A percentile compares a stretch with the other conserved stretches of the same genome.
Evolutionary conservation across 2,888 invertebrate genomes (phyloP).

Genomic region (Aphelenchoides bicaudatus): DNA sequence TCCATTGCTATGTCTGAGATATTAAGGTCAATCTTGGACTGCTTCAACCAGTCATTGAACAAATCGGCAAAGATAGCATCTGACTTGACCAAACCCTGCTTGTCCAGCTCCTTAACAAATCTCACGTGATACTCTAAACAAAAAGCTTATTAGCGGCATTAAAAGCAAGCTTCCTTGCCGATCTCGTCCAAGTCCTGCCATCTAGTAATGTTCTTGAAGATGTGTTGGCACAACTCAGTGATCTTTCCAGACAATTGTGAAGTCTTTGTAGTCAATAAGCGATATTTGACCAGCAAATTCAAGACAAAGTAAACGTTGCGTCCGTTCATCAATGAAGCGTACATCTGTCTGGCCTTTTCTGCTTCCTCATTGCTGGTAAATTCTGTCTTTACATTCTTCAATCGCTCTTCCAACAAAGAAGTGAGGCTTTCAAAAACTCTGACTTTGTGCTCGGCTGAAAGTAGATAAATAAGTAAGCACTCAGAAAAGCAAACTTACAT

Average conservation of each 20-base stretch:
- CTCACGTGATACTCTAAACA: neutral
- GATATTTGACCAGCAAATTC: neutral
- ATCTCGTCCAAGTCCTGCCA: conserved; percentile 5
- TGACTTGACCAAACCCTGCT: neutral
- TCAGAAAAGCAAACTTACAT: conserved; percentile 5
- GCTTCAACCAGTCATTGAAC: conserved; percentile 5
- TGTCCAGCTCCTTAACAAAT: neutral
- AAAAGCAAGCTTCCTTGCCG: neutral
- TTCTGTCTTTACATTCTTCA: neutral
- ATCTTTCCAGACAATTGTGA: neutral
- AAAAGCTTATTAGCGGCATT: neutral
- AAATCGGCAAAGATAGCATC: neutral
- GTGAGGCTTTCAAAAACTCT: neutral
- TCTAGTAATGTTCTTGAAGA: neutral
- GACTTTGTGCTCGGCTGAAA: conserved; percentile 11
- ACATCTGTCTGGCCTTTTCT: neutral
- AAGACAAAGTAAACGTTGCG: conserved; percentile 7
- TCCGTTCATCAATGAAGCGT: neutral
- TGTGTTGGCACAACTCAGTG: neutral
- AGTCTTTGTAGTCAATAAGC: neutral
- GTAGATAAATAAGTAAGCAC: neutral
- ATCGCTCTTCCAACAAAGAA: neutral
- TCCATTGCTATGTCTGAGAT: neutral
- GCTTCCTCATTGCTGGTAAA: neutral
- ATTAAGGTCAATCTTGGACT: neutral